phyloP scores from a whole-genome alignment of 2,113 vertebrate species.

The Quiscalus mexicanus region DNA sequence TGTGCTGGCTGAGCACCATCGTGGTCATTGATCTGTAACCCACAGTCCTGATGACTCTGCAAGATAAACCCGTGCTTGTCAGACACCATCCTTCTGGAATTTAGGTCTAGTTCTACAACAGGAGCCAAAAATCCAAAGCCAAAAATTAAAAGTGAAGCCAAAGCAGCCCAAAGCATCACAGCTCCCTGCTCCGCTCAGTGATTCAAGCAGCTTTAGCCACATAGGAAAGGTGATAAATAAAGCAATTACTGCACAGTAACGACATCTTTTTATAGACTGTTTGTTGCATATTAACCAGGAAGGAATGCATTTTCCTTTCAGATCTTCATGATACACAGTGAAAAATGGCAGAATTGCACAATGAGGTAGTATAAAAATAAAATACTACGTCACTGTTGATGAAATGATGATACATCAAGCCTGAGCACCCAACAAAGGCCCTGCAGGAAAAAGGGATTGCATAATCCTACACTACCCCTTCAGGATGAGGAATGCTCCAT shows the following conservation, averaged over 20 bases:
- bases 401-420: not conserved
- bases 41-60: not conserved
- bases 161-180: not conserved
- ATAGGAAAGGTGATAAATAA: not conserved
- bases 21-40: not conserved
- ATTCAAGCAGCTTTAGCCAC: not conserved
- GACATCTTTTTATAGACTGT: not conserved
- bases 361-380: not conserved
- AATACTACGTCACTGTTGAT: not conserved
- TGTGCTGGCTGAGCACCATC: not conserved
- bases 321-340: not conserved
- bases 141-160: not conserved
- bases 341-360: not conserved
- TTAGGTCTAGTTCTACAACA: not conserved
- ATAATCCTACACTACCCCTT: not conserved
- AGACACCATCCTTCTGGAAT: not conserved
- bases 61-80: not conserved
- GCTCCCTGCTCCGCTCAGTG: not conserved
- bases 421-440: not conserved
- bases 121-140: not conserved
- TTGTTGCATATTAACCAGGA: slow-evolving; percentile 8
- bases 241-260: not conserved
- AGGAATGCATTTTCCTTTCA: not conserved
- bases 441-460: not conserved
- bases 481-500: rapidly evolving